Conservation (phyloP, 2,888 invertebrate genomes). For the Nomada flava region DNA sequence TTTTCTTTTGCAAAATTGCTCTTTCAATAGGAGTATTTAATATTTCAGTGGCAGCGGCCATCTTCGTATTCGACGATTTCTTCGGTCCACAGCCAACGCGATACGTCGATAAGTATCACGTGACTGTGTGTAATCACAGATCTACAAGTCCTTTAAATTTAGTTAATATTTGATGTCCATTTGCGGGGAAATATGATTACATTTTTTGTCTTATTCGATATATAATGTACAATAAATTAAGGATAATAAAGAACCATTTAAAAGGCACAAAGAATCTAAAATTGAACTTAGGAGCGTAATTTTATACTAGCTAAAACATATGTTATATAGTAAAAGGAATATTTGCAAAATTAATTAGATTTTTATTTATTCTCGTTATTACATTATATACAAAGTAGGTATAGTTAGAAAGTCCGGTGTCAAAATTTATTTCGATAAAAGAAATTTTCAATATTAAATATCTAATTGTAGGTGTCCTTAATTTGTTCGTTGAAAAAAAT, state of each 20-base stretch:
- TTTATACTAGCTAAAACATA: too few species aligned
- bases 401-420: conserved; percentile 24
- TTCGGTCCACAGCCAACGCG: conserved; percentile 69
- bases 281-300: too few species aligned
- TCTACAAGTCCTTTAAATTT: conserved; percentile 49
- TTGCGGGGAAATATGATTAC: background rate
- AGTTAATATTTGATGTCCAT: background rate
- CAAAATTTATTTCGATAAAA: conserved; percentile 17
- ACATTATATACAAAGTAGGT: conserved; percentile 40
- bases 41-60: conserved; percentile 78
- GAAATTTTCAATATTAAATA: conserved; percentile 1
- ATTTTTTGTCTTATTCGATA: background rate
- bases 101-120: conserved; percentile 80
- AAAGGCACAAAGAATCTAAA: too few species aligned
- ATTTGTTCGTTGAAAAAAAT: conserved; percentile 64
- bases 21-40: conserved; percentile 70
- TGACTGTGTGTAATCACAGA: conserved; percentile 60
- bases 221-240: background rate
- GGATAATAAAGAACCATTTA: too few species aligned
- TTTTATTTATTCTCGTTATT: conserved; percentile 23
- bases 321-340: background rate
- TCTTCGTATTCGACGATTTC: conserved; percentile 73
- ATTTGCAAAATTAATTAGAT: conserved; percentile 37
- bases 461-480: conserved; percentile 25
- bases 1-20: conserved; percentile 73